Conservation (phyloP, 2,797 vertebrate species). For the Phoeniculus purpureus region DNA sequence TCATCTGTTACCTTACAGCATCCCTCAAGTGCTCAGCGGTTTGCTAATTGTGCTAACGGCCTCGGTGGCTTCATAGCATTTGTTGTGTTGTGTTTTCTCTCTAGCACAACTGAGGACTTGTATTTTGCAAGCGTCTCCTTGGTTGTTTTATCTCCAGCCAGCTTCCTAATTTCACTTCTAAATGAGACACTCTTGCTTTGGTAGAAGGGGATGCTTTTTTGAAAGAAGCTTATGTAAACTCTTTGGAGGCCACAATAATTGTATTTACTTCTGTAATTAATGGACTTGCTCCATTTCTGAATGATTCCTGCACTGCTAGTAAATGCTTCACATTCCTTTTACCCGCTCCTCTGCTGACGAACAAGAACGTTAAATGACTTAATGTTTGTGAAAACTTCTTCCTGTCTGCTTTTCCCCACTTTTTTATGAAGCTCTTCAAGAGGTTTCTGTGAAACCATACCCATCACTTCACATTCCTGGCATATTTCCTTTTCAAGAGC, state of each 20-base stretch:
- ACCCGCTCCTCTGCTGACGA: not conserved
- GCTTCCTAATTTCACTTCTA: conserved; percentile 21
- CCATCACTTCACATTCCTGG: conserved; percentile 26
- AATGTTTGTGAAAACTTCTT: not conserved
- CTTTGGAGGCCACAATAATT: conserved; percentile 28
- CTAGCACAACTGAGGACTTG: not conserved
- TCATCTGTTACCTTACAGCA: not conserved
- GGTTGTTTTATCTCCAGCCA: conserved; percentile 1
- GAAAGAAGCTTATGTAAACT: not conserved
- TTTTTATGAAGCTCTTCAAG: not conserved
- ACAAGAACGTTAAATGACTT: not conserved
- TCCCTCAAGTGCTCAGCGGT: not conserved
- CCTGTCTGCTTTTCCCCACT: not conserved
- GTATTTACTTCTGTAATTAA: conserved; percentile 28
- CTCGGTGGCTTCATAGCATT: not conserved
- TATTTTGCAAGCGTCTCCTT: not conserved
- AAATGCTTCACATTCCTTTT: conserved; percentile 37
- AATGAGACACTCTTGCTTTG: not conserved
- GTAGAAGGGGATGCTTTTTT: not conserved
- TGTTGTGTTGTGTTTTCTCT: not conserved
- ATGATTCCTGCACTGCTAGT: not conserved
- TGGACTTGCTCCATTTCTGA: not conserved
- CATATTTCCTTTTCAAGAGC: not conserved
- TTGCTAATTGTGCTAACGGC: not conserved
- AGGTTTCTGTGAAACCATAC: conserved; percentile 10